Evolutionary conservation across 2,113 vertebrate genomes (phyloP).

Genomic region (Grammomys dolichurus): DNA sequence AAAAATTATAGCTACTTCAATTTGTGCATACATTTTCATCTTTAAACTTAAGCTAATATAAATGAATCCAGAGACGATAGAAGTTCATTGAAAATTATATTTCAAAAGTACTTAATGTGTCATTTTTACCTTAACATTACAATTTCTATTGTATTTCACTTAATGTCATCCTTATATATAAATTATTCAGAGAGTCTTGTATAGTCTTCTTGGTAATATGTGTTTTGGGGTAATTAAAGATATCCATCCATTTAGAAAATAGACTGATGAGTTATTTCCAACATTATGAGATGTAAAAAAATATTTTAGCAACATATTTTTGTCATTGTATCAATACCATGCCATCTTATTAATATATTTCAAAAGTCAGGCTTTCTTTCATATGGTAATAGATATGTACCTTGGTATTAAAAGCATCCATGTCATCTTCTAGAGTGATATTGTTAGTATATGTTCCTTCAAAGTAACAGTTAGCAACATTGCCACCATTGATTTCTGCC

Average conservation of each 20-base stretch:
- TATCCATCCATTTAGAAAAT: background rate
- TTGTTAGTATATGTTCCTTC: background rate
- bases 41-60: constrained; percentile 61
- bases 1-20: constrained; percentile 29
- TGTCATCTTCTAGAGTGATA: background rate
- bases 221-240: background rate
- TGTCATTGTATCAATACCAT: background rate
- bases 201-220: background rate
- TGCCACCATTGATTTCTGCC: background rate
- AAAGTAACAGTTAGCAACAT: background rate
- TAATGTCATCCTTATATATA: constrained; percentile 31
- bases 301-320: constrained; percentile 28
- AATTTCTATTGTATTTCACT: constrained; percentile 47
- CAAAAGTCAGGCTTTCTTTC: background rate
- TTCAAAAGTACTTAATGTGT: constrained; percentile 24
- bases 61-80: constrained; percentile 22
- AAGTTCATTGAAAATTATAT: constrained; percentile 56
- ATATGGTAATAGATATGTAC: background rate
- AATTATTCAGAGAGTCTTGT: background rate
- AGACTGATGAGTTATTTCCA: background rate
- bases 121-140: background rate
- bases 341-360: background rate
- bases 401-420: background rate
- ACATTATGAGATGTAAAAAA: background rate
- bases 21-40: background rate